Evolutionary conservation across 2,113 vertebrate genomes (phyloP), one percentile per base, ranked within the genome.

Genomic region (Hyla sarda): DNA sequence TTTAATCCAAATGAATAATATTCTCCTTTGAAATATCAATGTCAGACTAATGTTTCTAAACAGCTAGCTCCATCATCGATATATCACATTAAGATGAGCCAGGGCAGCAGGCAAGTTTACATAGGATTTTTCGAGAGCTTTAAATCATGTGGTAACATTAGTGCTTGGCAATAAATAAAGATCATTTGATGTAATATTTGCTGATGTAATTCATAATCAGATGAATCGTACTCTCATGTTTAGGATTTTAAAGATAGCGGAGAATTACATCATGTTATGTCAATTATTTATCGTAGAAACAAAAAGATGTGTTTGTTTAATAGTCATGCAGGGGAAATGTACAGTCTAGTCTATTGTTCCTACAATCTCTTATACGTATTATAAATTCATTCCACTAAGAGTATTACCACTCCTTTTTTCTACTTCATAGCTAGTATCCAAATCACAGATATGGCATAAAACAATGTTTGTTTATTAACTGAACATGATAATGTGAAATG

Each of bases 11-110:
- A 79, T 79, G 8, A 13, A 37, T 60, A 8, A 58, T 60, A 79
- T 37, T 79, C 8, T 58, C 52, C 19, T 41, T 79, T 79, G 30
- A 79, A 30, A 17, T 58, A 60, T 78, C 30, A 79, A 60, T 37
- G 52, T 58, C 52, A 58, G 34, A 16, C 32, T 37, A 58, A 37
- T 79, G 52, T 79, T 69, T 79, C 32, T 41, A 34, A 79, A 58
- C 25, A 41, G 50, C 21, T 56, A 47, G 25, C 4, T 76, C 56
- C 13, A 28, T 56, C 74, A 54, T 77, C 25, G 52, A 32, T 78
- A 78, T 56, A 56, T 78, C 75, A 56, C 48, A 79, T 14, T 79
- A 58, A 11, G 25, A 80, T 41, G 30, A 32, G 23, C 45, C 77
- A 80, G 21, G 50, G 47, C 25, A 11, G 25, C 21, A 52, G 12